Evolutionary conservation across 2,888 invertebrate genomes (phyloP), one percentile per base, ranked within the genome.

Genomic region (Mongoloraphidia duomilia): DNA sequence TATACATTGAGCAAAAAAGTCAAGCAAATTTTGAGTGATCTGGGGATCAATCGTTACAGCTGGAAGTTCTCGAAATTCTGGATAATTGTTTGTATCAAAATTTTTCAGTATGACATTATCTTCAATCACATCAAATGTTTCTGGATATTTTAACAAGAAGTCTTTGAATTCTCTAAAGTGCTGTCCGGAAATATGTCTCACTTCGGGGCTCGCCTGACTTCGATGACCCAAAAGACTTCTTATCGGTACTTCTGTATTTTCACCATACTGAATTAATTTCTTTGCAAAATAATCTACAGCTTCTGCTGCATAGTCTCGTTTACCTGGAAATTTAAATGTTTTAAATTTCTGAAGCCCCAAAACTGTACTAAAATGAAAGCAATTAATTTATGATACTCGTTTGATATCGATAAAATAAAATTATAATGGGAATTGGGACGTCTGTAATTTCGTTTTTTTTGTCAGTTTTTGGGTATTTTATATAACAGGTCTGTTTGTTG

Each of bases 201-300:
- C 94, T 75, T 96, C 96, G 12, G 92, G 91, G 52, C 94, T 89
- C 17, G 97, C 97, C 70, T 91, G 94, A 56, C 92, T 92, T 55
- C 95, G 80, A 71, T 97, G 97, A 1, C 97, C 97, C 52, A 97
- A 77, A 55, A 98, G 77, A 67, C 94, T 94, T 66, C 91, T 91
- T 58, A 97, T 92, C 5, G 95, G 96, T 56, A 98, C 92, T 75
- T 97, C 96, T 2, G 94, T 90, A 49, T 88, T 91, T 55, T 89
- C 84, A 51, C 97, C 95, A 68, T 97, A 94, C 70, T 96, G 91
- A 55, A 89, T 75, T 69, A 98, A 80, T 73, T 96, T 95, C 64
- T 86, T 82, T 49, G 90, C 87, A 71, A 98, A 98, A 73, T 96
- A 98, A 64, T 94, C 91, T 61, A 96, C 94, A 50, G 98, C 96